Percentiles rank a stretch among this genome's conserved stretches.
Evolutionary conservation across 2,797 vertebrate genomes (phyloP).

Genomic region (Pseudochirops corinnae): DNA sequence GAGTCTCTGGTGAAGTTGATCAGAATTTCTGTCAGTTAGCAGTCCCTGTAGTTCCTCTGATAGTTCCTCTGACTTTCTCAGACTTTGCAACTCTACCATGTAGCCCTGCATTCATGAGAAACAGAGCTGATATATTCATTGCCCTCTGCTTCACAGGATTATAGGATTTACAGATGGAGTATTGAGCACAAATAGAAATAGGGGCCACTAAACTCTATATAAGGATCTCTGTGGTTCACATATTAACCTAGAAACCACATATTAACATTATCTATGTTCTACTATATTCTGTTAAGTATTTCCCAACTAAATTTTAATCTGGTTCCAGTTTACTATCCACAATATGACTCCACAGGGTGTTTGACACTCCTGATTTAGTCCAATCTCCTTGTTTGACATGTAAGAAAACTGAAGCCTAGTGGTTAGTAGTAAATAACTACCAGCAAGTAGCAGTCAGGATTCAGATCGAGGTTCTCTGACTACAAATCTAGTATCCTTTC

Average conservation of each 20-base stretch:
- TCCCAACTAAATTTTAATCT: not conserved
- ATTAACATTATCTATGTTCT: not conserved
- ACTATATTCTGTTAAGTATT: not conserved
- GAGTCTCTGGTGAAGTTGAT: not conserved
- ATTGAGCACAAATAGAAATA: not conserved
- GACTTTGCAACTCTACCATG: not conserved
- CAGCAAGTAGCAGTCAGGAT: not conserved
- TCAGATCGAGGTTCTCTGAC: not conserved
- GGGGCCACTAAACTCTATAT: not conserved
- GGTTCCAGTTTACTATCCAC: not conserved
- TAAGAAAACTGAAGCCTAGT: not conserved
- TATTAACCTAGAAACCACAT: not conserved
- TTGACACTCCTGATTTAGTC: not conserved
- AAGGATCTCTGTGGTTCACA: not conserved
- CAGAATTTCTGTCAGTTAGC: not conserved
- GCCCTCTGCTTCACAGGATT: not conserved
- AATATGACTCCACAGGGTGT: not conserved
- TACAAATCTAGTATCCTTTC: not conserved
- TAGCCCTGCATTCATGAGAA: not conserved
- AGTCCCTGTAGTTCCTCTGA: not conserved
- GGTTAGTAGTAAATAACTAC: not conserved
- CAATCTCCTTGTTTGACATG: not conserved
- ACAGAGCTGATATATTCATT: not conserved
- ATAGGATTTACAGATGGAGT: not conserved
- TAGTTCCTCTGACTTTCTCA: not conserved